Evolutionary conservation across 2,797 vertebrate species (phyloP), one percentile per base, ranked within the genome.

Genomic region (Channallabes apus): DNA sequence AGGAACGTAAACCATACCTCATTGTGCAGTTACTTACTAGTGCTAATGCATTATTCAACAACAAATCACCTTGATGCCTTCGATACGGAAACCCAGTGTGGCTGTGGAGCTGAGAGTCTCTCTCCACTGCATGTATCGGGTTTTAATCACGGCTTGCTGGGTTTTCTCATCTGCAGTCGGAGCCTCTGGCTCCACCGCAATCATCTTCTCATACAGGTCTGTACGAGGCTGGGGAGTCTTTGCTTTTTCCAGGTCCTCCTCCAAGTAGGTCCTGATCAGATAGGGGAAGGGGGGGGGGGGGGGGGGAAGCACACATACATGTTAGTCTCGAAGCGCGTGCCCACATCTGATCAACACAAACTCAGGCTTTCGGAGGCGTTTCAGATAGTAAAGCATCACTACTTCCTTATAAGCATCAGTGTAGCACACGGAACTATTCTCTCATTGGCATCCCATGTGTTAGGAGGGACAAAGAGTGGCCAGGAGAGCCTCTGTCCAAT

Each of bases 121-220:
- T 77, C 97, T 94, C 96, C 96, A 97, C 90, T 97, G 96, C 96
- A 97, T 97, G 93, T 97, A 97, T 82, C 96, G 95, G 17, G 94
- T 95, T 90, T 97, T 97, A 78, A 96, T 94, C 78, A 97, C 93
- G 0, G 95, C 96, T 41, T 93, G 93, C 91, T 95, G 95, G 9
- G 88, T 81, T 0, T 90, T 93, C 78, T 97, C 96, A 88, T 96
- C 94, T 0, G 89, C 84, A 0, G 94, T 96, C 0, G 96, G 96
- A 22, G 96, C 97, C 0, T 90, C 88, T 0, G 95, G 95, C 76
- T 97, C 97, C 90, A 97, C 95, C 0, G 94, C 95, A 75, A 97
- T 91, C 97, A 97, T 97, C 92, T 97, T 97, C 87, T 96, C 94
- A 61, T 95, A 97, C 96, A 97, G 95, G 91, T 97, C 96, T 27